Evolutionary conservation across 2,888 invertebrate genomes (phyloP).

Genomic region (Dione juno): DNA sequence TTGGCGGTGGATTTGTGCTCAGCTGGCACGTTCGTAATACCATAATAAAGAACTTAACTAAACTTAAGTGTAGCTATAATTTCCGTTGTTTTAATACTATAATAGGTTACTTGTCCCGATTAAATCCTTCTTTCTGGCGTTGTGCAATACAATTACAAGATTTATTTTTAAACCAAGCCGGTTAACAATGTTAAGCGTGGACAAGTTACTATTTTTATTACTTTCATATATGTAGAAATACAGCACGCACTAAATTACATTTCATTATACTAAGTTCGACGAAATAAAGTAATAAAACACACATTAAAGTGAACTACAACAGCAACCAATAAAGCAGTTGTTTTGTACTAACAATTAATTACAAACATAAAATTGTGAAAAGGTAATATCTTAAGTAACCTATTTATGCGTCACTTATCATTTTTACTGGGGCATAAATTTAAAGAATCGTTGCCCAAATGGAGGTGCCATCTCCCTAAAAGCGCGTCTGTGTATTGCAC

Average conservation of each 20-base stretch:
- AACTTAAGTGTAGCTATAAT: too few relatives aligned
- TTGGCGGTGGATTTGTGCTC: too few relatives aligned
- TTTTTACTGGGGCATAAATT: conserved; percentile 67
- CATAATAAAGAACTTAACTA: too few relatives aligned
- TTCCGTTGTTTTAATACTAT: too few relatives aligned
- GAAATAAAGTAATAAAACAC: conserved; percentile 40
- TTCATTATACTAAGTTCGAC: conserved; percentile 30
- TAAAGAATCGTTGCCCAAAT: conserved; percentile 70
- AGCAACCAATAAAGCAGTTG: conserved; percentile 43
- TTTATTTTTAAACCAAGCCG: not conserved
- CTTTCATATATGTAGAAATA: conserved; percentile 7
- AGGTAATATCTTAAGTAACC: conserved; percentile 41
- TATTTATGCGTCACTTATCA: conserved; percentile 55
- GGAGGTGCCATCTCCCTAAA: conserved; percentile 70
- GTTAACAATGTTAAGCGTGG: not conserved
- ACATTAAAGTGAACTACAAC: conserved; percentile 38
- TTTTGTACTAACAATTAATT: conserved; percentile 45
- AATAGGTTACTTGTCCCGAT: too few relatives aligned
- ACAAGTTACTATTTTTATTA: not conserved
- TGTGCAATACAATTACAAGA: not conserved
- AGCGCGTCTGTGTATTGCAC: conserved; percentile 71
- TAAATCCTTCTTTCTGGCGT: too few relatives aligned
- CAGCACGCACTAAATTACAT: conserved; percentile 26
- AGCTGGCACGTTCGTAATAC: too few relatives aligned
- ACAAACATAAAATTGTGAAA: conserved; percentile 39